A percentile compares a stretch with the other conserved stretches of the same genome.
phyloP scores from a whole-genome alignment of 1,140 invertebrate species.

The Drosophila santomea region DNA sequence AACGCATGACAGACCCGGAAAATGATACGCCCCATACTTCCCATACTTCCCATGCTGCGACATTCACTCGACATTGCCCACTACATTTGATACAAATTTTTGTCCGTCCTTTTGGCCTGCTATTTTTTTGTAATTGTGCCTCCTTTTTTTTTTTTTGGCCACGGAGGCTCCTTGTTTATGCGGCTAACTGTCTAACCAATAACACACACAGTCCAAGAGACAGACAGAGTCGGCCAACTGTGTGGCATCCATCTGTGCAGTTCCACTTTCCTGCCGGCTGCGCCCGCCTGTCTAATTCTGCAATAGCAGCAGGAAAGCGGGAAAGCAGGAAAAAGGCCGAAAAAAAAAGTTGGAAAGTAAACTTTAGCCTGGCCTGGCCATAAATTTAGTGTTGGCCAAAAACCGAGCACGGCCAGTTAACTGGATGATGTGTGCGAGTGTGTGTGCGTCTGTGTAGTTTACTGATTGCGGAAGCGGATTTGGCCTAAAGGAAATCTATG shows the following conservation, averaged over 20 bases:
- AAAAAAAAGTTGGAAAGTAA: slow-evolving; percentile 35
- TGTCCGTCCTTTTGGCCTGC: slow-evolving; percentile 11
- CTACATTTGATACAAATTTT: slow-evolving; percentile 72
- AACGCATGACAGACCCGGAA: slow-evolving; percentile 76
- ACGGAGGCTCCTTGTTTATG: slow-evolving; percentile 73
- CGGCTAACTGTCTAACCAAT: slow-evolving; percentile 73
- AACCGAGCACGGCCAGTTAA: slow-evolving; percentile 65
- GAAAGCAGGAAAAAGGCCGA: slow-evolving; percentile 31
- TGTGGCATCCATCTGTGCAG: slow-evolving; percentile 79
- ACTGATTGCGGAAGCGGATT: slow-evolving; percentile 82
- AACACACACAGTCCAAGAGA: slow-evolving; percentile 29
- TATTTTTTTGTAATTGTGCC: slow-evolving; percentile 2
- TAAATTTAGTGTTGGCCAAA: slow-evolving; percentile 81
- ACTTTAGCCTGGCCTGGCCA: slow-evolving; percentile 69
- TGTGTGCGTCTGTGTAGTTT: slow-evolving; percentile 60
- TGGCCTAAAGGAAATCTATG: slow-evolving; percentile 74
- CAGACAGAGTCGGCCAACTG: slow-evolving; percentile 66
- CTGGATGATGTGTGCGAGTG: slow-evolving; percentile 62
- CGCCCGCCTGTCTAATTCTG: slow-evolving; percentile 68
- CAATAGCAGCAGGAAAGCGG: slow-evolving; percentile 64
- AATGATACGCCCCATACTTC: slow-evolving; percentile 63
- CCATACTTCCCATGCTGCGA: slow-evolving; percentile 36
- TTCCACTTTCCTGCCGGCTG: slow-evolving; percentile 60
- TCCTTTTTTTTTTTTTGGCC: slow-evolving; percentile 21
- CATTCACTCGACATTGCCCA: slow-evolving; percentile 80